Evolutionary conservation across 2,888 invertebrate genomes (phyloP).

Genomic region (Orgyia antiqua): DNA sequence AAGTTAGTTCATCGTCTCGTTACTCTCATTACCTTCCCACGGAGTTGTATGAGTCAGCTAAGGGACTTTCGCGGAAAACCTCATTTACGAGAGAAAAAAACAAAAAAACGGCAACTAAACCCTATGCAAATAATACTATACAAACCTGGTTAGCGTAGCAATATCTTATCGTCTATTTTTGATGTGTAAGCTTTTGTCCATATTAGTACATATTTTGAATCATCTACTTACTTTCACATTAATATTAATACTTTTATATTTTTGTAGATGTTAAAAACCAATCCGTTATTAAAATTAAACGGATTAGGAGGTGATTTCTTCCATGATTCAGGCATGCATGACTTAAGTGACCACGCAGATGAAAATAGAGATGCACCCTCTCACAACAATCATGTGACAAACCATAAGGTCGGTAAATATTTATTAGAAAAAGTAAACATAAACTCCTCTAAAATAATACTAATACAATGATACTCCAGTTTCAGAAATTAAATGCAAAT

Average conservation of each 20-base stretch:
- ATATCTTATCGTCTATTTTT: too few species aligned
- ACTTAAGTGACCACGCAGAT: conserved; percentile 48
- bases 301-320: conserved; percentile 48
- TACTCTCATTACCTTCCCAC: too few species aligned
- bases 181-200: too few species aligned
- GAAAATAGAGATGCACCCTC: conserved; percentile 48
- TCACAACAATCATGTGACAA: conserved; percentile 44
- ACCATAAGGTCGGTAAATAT: conserved; percentile 40
- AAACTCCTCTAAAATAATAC: background rate
- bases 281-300: conserved; percentile 58
- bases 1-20: too few species aligned
- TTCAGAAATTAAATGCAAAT: conserved; percentile 59
- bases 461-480: conserved; percentile 27
- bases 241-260: background rate
- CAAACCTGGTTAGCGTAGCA: too few species aligned
- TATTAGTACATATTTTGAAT: too few species aligned
- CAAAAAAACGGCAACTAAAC: too few species aligned
- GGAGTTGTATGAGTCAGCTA: too few species aligned
- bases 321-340: conserved; percentile 57
- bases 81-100: too few species aligned
- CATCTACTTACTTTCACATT: too few species aligned
- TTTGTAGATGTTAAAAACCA: conserved; percentile 63
- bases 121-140: too few species aligned
- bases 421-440: background rate
- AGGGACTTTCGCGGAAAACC: too few species aligned